Conservation (phyloP, 1,140 invertebrate species). For the Hypsibius dujardini region DNA sequence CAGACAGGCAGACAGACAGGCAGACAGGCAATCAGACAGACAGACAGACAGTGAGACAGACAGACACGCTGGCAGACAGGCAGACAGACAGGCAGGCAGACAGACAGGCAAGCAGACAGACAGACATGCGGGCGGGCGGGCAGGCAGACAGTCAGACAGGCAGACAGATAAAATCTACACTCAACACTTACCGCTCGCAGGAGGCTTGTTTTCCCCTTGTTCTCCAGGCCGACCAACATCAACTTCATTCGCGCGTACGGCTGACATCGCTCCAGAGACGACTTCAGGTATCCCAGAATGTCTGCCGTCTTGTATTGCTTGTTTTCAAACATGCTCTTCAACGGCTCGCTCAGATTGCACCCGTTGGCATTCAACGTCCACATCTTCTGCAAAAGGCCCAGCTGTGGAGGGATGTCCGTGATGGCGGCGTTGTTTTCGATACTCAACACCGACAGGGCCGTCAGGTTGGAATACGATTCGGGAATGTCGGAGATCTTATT, state of each 20-base stretch:
- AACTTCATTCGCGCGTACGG: constrained; percentile 88
- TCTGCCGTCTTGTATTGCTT: constrained; percentile 91
- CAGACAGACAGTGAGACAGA: too few species aligned
- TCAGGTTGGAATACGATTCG: constrained; percentile 60
- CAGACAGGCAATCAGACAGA: too few species aligned
- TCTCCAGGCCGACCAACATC: constrained; percentile 87
- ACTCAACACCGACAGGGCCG: constrained; percentile 78
- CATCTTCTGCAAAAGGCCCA: constrained; percentile 73
- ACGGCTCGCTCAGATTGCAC: constrained; percentile 66
- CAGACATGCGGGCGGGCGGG: too few species aligned
- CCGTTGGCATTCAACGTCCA: constrained; percentile 88
- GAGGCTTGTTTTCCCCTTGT: constrained; percentile 80
- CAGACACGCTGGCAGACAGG: too few species aligned
- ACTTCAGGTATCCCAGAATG: constrained; percentile 80
- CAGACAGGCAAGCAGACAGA: too few species aligned
- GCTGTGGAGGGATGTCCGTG: constrained; percentile 70
- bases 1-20: too few species aligned
- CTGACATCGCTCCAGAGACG: constrained; percentile 44
- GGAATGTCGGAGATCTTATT: constrained; percentile 66
- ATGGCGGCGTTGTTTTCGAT: constrained; percentile 63
- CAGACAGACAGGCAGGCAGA: too few species aligned
- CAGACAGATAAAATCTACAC: too few species aligned
- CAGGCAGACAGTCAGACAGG: too few species aligned
- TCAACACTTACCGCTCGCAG: too few species aligned
- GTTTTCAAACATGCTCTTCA: constrained; percentile 74